Evolutionary conservation across 2,888 invertebrate species (phyloP), one percentile per base, ranked within the genome.

Genomic region (Phasia obesa): DNA sequence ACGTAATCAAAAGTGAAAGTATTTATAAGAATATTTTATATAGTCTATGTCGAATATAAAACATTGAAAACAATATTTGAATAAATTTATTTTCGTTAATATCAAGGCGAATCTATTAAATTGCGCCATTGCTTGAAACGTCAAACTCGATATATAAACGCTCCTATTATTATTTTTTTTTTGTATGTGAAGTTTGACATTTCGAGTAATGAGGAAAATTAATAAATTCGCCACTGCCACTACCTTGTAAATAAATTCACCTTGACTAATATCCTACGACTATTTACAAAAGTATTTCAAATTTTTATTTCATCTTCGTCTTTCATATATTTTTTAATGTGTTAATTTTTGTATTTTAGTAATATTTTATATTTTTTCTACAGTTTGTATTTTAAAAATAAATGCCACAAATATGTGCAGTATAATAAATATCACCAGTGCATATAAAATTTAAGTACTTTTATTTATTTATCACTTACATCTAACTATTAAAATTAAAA

Each of bases 361-460:
- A 35, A 47, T 64, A 31, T 73, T 60, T 35, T 42, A 44, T 70
- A 17, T 53, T 55, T 65, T 62, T 60, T 21, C 17, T 73, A 51
- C 44, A 51, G 15, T 59, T 64, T 70, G 25, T 60, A 49, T 65
- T 65, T 74, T 71, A 27, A 78, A 81, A 81, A 82, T 82, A 82
- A 82, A 82, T 82, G 82, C 82, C 74, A 82, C 82, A 82, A 78
- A 82, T 74, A 82, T 78, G 82, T 82, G 82, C 82, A 82, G 78
- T 82, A 64, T 78, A 73, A 82, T 82, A 74, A 74, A 78, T 82
- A 82, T 82, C 82, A 82, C 82, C 70, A 60, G 82, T 82, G 82
- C 82, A 82, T 78, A 74, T 78, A 65, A 74, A 78, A 65, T 65
- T 70, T 35, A 25, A 69, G 57, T 82, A 64, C 17, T 27, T 42